Evolutionary conservation across 2,113 vertebrate species (phyloP).

Genomic region (Chlorocebus sabaeus): DNA sequence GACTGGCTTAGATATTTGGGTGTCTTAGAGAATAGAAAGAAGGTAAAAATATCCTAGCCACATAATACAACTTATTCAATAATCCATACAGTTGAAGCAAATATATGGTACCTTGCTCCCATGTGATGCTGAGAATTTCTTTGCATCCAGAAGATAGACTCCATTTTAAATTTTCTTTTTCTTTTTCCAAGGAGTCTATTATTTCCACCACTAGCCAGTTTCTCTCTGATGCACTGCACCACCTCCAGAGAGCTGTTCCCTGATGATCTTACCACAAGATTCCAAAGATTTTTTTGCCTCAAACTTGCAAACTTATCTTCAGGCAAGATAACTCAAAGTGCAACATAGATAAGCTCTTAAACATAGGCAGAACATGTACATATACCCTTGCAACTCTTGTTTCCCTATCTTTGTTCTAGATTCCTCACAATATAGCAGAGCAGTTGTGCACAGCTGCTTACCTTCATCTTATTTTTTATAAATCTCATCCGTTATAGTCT

Average conservation of each 20-base stretch:
- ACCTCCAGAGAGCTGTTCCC: not conserved
- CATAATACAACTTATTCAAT: not conserved
- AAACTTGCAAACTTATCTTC: not conserved
- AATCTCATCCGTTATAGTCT: not conserved
- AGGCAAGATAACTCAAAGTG: not conserved
- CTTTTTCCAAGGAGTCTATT: not conserved
- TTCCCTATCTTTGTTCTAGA: not conserved
- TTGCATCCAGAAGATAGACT: not conserved
- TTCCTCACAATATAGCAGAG: not conserved
- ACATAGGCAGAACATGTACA: not conserved
- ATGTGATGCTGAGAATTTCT: not conserved
- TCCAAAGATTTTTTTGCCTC: not conserved
- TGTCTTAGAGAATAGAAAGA: not conserved
- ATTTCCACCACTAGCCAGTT: not conserved
- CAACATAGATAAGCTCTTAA: not conserved
- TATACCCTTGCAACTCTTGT: accelerated
- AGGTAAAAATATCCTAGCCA: not conserved
- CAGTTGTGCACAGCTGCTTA: not conserved
- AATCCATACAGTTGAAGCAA: not conserved
- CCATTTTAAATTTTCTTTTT: not conserved
- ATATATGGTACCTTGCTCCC: not conserved
- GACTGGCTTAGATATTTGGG: not conserved
- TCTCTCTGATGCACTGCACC: not conserved
- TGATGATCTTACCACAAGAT: not conserved
- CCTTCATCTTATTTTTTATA: not conserved